Conservation (phyloP, 2,888 invertebrate genomes). For the Morinoia aosen region DNA sequence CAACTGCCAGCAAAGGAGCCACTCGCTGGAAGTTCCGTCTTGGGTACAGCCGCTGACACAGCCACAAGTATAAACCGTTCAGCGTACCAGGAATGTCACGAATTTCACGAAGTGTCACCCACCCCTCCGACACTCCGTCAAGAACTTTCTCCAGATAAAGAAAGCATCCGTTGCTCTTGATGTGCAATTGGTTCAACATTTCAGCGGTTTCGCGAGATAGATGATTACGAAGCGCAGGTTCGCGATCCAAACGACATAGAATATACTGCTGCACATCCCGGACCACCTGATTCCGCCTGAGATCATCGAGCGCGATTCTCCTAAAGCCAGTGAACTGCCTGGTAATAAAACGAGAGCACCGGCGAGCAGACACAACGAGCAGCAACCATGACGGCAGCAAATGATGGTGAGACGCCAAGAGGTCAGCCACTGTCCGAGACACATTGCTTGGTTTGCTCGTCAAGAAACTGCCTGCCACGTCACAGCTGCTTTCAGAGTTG, state of each 20-base stretch:
- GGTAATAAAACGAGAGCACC: slow-evolving; percentile 84
- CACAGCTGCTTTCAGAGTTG: slow-evolving; percentile 58
- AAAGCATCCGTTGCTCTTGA: slow-evolving; percentile 95
- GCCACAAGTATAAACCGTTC: slow-evolving; percentile 94
- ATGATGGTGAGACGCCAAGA: slow-evolving; percentile 90
- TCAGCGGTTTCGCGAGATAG: slow-evolving; percentile 93
- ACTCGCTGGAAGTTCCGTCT: slow-evolving; percentile 90
- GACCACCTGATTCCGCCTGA: slow-evolving; percentile 85
- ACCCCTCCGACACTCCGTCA: slow-evolving; percentile 93
- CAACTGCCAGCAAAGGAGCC: slow-evolving; percentile 81
- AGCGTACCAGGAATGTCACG: slow-evolving; percentile 94
- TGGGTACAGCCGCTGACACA: slow-evolving; percentile 92
- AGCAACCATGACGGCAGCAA: slow-evolving; percentile 93
- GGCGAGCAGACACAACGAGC: slow-evolving; percentile 87
- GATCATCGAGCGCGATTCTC: slow-evolving; percentile 85
- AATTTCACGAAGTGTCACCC: slow-evolving; percentile 91
- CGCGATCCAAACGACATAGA: slow-evolving; percentile 88
- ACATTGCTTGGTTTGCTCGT: slow-evolving; percentile 43
- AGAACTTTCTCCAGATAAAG: slow-evolving; percentile 88
- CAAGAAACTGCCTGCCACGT: slow-evolving; percentile 45
- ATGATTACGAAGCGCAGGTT: slow-evolving; percentile 88
- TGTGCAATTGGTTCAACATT: slow-evolving; percentile 92
- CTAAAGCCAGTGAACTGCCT: slow-evolving; percentile 85
- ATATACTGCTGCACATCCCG: slow-evolving; percentile 97
- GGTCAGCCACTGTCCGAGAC: slow-evolving; percentile 81